Evolutionary conservation across 2,113 vertebrate genomes (phyloP).

Genomic region (Riparia riparia): DNA sequence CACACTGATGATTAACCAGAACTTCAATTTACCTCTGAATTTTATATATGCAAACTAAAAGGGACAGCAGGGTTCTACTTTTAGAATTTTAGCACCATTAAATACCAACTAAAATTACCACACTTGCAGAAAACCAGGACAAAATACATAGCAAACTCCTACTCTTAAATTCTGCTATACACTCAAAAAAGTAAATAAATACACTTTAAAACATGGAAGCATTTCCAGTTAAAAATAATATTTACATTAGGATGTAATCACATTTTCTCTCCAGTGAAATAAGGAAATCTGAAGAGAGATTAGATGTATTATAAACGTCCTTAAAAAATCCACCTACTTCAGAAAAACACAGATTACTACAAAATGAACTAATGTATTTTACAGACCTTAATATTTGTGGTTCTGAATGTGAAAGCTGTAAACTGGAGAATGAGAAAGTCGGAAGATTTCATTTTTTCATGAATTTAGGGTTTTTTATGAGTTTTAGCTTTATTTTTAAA

Average conservation of each 20-base stretch:
- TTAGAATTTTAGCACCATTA: conserved; percentile 48
- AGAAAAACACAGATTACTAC: not conserved
- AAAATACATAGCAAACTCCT: conserved; percentile 48
- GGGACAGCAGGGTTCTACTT: conserved; percentile 48
- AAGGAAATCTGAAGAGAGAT: not conserved
- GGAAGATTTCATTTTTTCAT: not conserved
- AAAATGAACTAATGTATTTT: not conserved
- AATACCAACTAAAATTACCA: conserved; percentile 42
- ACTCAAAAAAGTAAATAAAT: conserved; percentile 45
- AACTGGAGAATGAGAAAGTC: not conserved
- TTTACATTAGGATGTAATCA: not conserved
- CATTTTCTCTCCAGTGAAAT: conserved; percentile 7
- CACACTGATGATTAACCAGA: conserved; percentile 48
- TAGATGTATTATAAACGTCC: not conserved
- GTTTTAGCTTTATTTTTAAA: not conserved
- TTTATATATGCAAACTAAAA: conserved; percentile 38
- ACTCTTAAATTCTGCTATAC: conserved; percentile 29
- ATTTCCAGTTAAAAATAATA: conserved; percentile 21
- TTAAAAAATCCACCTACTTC: not conserved
- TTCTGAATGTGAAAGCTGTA: not conserved
- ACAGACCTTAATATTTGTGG: not conserved
- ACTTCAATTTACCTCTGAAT: conserved; percentile 33
- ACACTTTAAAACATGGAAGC: not conserved
- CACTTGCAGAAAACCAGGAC: conserved; percentile 24
- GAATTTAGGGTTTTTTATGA: not conserved